Evolutionary conservation across 2,888 invertebrate genomes (phyloP).

Genomic region (Leistus spinibarbis): DNA sequence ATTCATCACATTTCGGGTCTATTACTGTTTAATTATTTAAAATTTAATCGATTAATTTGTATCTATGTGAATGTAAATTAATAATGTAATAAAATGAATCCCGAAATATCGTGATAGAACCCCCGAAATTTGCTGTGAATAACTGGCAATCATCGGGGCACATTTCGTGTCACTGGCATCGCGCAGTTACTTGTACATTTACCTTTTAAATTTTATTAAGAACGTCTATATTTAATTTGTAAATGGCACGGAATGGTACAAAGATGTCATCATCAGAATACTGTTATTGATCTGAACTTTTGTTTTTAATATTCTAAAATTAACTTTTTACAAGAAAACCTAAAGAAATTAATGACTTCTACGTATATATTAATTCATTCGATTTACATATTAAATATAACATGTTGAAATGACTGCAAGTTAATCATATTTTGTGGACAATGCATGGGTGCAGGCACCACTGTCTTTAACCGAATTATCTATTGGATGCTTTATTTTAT

Average conservation of each 20-base stretch:
- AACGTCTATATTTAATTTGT: slow-evolving; percentile 33
- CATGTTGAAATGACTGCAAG: no score
- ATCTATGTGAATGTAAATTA: no score
- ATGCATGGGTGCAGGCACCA: no score
- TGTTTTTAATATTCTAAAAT: slow-evolving; percentile 19
- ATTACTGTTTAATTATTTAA: no score
- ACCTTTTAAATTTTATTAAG: neutral
- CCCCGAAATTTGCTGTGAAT: neutral
- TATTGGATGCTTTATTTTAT: no score
- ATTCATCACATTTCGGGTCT: no score
- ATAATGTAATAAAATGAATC: neutral
- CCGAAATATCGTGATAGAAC: neutral
- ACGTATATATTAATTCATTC: neutral
- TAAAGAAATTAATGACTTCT: no score
- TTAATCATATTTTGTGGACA: no score
- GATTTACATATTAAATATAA: no score
- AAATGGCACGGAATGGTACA: slow-evolving; percentile 32
- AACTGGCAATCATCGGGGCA: neutral
- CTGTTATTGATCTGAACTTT: slow-evolving; percentile 28
- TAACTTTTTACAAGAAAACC: neutral
- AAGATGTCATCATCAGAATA: slow-evolving; percentile 26
- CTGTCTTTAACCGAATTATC: no score
- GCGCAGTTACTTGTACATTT: neutral
- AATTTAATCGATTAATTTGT: no score
- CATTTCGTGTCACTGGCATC: neutral